Base-by-base conservation (phyloP, 1,140 invertebrate species). In the Drosophila neocordata region DNA sequence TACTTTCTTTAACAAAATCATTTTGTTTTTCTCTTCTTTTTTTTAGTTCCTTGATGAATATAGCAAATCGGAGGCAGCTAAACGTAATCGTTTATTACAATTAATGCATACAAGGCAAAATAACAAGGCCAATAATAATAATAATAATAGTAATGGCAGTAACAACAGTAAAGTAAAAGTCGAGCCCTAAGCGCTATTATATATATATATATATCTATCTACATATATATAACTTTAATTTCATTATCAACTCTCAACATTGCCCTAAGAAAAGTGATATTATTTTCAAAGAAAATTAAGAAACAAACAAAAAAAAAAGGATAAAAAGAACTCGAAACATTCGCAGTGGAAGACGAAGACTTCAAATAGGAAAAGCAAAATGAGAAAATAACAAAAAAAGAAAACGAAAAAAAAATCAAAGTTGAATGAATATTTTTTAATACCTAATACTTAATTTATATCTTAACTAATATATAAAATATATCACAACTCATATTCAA, bases 21-120 rank as follows among this genome's bases (percentile, higher is more conserved):
- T n/a, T 48, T 13, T 6, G 11, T 22, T 8, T 18, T 4, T 13
- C 4, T 27, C 38, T 8, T 6, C 44, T 31, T 12, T 15, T 6
- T 0, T 57, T 0, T 92, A 95, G 95, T 91, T 95, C 41, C 88
- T 95, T 52, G 94, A 95, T 75, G 94, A 95, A 69, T 95, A 95
- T 88, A 93, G 92, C 88, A 93, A 93, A 70, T 95, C 95, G 3
- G 93, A 94, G 52, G 92, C 92, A 58, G 94, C 94, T 48, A 93
- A 94, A 74, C 92, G 92, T 8, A 93, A 94, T 90, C 93, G 93
- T 58, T 78, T 95, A 65, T 93, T 95, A 27, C 65, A 82, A 48
- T 66, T 85, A 27, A 67, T 82, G 24, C 56, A 75, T 13, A 64
- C 35, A 11, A 44, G 74, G 9, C 62, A 72, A 53, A 85, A 75